phyloP scores from a whole-genome alignment of 2,113 vertebrate genomes.

The Mesocricetus auratus region DNA sequence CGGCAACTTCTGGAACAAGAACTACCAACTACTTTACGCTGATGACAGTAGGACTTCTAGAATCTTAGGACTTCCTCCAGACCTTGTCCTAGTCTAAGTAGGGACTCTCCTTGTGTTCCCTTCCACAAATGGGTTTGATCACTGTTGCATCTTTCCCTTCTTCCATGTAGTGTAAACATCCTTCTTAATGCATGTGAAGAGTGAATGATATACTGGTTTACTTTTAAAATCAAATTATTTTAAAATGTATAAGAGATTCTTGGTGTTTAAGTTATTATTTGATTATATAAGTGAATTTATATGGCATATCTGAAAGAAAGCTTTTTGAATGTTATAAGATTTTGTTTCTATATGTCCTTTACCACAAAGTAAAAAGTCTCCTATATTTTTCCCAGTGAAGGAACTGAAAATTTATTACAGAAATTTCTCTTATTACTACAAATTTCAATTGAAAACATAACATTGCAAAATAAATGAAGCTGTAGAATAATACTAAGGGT shows the following conservation, averaged over 20 bases:
- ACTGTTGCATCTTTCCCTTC: not conserved
- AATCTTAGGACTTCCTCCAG: not conserved
- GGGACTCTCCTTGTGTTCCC: not conserved
- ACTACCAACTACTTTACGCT: not conserved
- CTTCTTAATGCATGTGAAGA: not conserved
- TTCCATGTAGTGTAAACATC: not conserved
- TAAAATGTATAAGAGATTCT: not conserved
- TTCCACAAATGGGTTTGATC: not conserved
- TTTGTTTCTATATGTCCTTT: not conserved
- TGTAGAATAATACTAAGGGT: not conserved
- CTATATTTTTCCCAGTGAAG: not conserved
- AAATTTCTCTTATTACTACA: not conserved
- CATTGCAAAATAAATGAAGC: not conserved
- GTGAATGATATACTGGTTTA: not conserved
- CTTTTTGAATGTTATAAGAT: not conserved
- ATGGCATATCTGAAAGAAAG: not conserved
- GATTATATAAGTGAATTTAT: not conserved
- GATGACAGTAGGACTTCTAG: not conserved
- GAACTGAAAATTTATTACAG: not conserved
- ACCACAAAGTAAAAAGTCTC: not conserved
- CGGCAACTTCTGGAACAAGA: not conserved
- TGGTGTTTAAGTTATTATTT: constrained; percentile 25
- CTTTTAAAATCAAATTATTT: not conserved
- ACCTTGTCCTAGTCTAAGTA: not conserved
- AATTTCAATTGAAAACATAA: not conserved